A percentile compares a stretch with the other conserved stretches of the same genome.
phyloP scores from a whole-genome alignment of 2,113 vertebrate genomes.

The Siniperca knerii region DNA sequence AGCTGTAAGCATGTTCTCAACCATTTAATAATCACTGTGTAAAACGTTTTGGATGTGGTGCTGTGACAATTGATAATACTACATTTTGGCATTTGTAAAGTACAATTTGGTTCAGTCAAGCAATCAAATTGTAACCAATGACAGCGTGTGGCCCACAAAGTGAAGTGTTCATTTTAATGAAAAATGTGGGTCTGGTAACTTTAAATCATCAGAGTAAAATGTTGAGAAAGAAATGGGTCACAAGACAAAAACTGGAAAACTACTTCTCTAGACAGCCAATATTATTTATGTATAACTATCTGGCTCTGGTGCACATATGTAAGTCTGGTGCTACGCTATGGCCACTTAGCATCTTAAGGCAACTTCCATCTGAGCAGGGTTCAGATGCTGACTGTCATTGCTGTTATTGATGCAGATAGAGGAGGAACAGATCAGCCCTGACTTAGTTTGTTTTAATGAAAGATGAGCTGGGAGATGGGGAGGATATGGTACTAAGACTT shows the following conservation, averaged over 20 bases:
- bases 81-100: neutral
- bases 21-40: neutral
- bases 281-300: slow-evolving; percentile 67
- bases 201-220: neutral
- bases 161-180: neutral
- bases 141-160: neutral
- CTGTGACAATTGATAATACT: neutral
- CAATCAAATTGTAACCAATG: neutral
- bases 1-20: neutral
- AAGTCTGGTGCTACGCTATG: neutral
- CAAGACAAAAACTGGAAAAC: slow-evolving; percentile 21
- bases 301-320: slow-evolving; percentile 10
- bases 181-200: neutral
- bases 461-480: neutral
- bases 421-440: neutral
- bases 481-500: neutral
- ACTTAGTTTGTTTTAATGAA: neutral
- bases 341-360: neutral
- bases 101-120: neutral
- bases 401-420: neutral
- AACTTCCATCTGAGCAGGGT: neutral
- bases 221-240: slow-evolving; percentile 54
- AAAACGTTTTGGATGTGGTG: too few relatives aligned
- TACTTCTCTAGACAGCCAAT: slow-evolving; percentile 38
- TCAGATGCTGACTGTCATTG: neutral